These are phyloP conservation scores for Enteromius fasciolatus DNA, from an alignment of 2,797 vertebrate genomes.

Conservation along the genomic window DNA sequence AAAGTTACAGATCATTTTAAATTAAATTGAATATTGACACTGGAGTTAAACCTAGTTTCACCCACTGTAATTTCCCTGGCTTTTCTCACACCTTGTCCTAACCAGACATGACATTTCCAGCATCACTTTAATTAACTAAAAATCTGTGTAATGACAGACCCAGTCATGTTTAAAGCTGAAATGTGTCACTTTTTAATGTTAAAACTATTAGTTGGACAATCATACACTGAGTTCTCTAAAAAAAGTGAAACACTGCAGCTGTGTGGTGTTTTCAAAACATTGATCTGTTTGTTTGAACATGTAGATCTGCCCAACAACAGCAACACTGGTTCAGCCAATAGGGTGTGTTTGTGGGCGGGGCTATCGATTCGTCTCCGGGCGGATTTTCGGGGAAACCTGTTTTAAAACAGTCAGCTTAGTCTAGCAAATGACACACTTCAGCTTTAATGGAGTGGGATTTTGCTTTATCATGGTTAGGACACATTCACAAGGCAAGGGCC, in stretches of 20 bases:
- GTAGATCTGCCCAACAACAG: neutral
- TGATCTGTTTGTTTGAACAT: conserved; percentile 17
- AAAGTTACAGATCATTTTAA: conserved; percentile 5
- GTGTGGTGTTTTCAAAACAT: conserved; percentile 16
- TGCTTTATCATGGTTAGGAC: neutral
- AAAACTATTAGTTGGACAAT: neutral
- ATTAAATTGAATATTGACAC: conserved; percentile 14
- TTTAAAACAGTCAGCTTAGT: conserved; percentile 5
- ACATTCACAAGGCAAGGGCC: neutral
- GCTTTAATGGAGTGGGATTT: conserved; percentile 4
- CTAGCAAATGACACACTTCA: conserved; percentile 8
- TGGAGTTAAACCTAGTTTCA: neutral
- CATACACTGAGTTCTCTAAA: neutral
- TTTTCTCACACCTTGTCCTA: neutral
- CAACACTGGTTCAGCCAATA: conserved; percentile 17
- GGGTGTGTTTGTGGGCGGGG: neutral
- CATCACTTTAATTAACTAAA: neutral
- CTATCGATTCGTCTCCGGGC: neutral
- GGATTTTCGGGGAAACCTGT: conserved; percentile 11
- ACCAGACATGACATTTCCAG: neutral
- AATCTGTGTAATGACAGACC: neutral
- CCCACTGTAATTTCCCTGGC: neutral
- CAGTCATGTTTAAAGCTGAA: neutral
- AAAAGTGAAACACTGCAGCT: neutral
- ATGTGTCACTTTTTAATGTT: neutral